Base-by-base conservation (phyloP, 2,113 vertebrate genomes). In the Myanophis thanlyinensis region DNA sequence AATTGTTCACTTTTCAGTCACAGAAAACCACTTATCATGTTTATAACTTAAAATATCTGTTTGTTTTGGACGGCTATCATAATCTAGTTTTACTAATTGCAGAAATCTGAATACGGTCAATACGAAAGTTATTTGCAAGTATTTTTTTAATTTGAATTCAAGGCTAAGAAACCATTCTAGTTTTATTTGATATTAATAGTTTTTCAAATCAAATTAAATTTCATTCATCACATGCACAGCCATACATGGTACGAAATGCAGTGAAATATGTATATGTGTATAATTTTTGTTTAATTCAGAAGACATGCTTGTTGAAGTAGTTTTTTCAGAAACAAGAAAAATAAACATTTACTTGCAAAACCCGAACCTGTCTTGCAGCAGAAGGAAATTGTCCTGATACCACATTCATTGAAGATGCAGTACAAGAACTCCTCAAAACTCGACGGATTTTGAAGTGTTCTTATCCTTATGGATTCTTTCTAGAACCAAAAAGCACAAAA, bases 401-500 rank as follows among this genome's bases (percentile, higher is more conserved):
- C 89, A 99, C 98, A 20, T 99, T 99, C 95, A 99, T 99, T 95
- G 99, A 99, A 98, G 99, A 99, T 93, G 99, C 99, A 9, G 99
- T 99, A 91, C 98, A 98, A 30, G 99, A 99, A 95, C 98, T 99
- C 93, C 98, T 99, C 25, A 99, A 99, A 98, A 99, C 99, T 87
- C 98, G 99, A 1, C 98, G 99, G 87, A 99, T 99, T 97, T 99
- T 99, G 95, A 99, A 99, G 99, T 99, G 99, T 98, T 99, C 99
- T 98, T 99, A 99, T 95, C 99, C 99, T 47, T 99, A 99, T 59
- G 99, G 99, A 95, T 99, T 99, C 97, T 99, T 99, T 97, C 97
- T 99, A 97, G 99, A 99, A 98, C 98, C 99, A 96, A 99, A 99
- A 98, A 99, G 99, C 98, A 99, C 99, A 98, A 99, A 99, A 97